These are phyloP conservation scores for Pavo muticus DNA, from an alignment of 2,113 vertebrate species.

Conservation along the genomic window DNA sequence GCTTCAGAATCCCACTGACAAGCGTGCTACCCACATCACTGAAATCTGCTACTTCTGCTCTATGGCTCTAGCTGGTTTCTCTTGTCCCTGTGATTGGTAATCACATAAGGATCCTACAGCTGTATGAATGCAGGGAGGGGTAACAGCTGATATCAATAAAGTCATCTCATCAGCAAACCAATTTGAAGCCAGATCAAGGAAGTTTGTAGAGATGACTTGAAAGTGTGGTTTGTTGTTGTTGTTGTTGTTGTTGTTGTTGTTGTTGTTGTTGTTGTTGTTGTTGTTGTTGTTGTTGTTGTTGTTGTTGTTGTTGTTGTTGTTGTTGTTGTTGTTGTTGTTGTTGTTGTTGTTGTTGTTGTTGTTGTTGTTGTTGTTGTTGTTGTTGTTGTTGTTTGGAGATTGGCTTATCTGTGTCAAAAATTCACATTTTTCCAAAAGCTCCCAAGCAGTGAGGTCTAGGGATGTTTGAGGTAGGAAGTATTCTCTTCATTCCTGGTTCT, in stretches of 20 bases:
- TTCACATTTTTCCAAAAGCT: background rate
- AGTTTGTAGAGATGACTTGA: background rate
- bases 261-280: too few relatives aligned
- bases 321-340: too few relatives aligned
- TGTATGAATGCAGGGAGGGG: background rate
- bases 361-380: too few relatives aligned
- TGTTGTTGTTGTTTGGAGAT: background rate
- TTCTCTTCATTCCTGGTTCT: background rate
- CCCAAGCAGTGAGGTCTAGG: background rate
- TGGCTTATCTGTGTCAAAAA: background rate
- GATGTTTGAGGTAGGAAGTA: background rate
- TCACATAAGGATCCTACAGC: background rate
- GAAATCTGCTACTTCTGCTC: background rate
- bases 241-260: too few relatives aligned
- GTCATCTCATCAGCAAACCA: background rate
- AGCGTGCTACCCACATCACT: fast-evolving
- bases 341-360: too few relatives aligned
- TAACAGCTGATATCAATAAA: background rate
- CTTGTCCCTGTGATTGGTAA: too few relatives aligned
- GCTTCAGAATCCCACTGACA: background rate
- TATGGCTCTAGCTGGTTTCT: background rate
- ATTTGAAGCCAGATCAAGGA: background rate
- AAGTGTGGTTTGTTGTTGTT: background rate
- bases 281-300: too few relatives aligned
- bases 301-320: too few relatives aligned